Evolutionary conservation across 2,797 vertebrate genomes (phyloP).

Genomic region (Merluccius polli): DNA sequence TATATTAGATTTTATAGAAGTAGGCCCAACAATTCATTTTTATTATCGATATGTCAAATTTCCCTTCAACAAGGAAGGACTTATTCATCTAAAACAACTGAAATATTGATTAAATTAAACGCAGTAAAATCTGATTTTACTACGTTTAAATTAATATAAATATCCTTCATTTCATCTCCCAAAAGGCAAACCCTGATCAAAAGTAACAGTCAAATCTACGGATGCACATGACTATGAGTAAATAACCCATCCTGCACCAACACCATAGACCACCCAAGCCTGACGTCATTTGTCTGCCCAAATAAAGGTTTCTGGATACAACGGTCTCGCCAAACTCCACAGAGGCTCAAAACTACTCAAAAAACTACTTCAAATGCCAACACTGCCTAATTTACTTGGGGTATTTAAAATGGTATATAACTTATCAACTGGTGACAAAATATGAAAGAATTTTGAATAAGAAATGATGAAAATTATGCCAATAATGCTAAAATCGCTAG

Average conservation of each 20-base stretch:
- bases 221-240: not conserved
- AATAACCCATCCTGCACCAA: constrained; percentile 15
- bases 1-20: not conserved
- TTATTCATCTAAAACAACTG: not conserved
- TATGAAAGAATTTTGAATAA: too few species aligned
- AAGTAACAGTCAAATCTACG: not conserved
- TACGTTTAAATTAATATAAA: not conserved
- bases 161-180: not conserved
- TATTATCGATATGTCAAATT: not conserved
- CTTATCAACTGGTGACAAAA: too few species aligned
- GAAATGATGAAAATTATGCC: too few species aligned
- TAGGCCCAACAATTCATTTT: not conserved
- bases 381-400: not conserved
- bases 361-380: not conserved
- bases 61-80: not conserved
- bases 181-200: not conserved
- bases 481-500: too few species aligned
- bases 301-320: not conserved
- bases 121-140: not conserved
- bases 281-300: not conserved
- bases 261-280: constrained; percentile 11
- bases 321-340: not conserved
- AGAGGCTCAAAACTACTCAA: not conserved
- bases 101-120: not conserved
- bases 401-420: not conserved